Evolutionary conservation across 2,888 invertebrate genomes (phyloP).

Genomic region (Thysanoteuthis rhombus): DNA sequence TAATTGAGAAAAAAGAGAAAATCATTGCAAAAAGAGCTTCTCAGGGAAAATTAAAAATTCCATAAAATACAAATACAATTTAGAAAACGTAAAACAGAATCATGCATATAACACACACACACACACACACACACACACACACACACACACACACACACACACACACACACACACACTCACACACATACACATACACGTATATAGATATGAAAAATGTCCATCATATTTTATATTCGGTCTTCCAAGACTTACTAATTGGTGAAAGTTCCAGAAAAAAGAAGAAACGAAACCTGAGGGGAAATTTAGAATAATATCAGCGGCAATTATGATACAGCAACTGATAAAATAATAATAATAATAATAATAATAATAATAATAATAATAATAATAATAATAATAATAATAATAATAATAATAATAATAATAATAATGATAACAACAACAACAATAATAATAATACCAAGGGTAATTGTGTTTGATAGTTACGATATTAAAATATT

Average conservation of each 20-base stretch:
- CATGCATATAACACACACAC: background rate
- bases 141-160: background rate
- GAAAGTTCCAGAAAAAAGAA: background rate
- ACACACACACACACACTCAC: background rate
- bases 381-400: conserved; percentile 12
- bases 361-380: conserved; percentile 1
- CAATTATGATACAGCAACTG: background rate
- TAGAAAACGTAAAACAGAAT: background rate
- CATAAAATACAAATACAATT: background rate
- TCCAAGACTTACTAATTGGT: background rate
- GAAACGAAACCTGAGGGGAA: background rate
- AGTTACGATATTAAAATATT: background rate
- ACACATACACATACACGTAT: background rate
- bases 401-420: background rate
- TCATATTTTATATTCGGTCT: background rate
- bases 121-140: background rate
- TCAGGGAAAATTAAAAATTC: background rate
- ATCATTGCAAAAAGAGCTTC: background rate
- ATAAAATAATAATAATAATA: background rate
- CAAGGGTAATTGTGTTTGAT: too few relatives aligned
- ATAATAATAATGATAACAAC: background rate
- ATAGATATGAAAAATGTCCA: background rate
- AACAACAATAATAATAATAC: too few relatives aligned
- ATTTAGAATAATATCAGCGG: background rate
- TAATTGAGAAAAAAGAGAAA: background rate